Conservation (phyloP, 2,888 invertebrate species). For the Erebia palarica region DNA sequence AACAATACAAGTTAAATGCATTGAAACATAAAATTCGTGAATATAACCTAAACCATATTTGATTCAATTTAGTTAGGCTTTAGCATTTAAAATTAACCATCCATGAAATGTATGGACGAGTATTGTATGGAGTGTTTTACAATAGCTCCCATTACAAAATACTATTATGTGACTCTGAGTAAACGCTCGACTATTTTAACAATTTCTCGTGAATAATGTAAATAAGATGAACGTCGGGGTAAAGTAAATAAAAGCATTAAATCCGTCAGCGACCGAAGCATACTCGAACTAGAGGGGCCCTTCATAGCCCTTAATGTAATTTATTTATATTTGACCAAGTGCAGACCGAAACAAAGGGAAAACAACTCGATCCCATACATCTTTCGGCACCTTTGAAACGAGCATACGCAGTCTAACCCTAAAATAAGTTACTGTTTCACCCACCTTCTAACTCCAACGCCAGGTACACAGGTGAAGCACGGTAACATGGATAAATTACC, state of each 20-base stretch:
- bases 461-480: constrained; percentile 77
- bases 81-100: too few relatives aligned
- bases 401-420: constrained; percentile 20
- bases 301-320: constrained; percentile 53
- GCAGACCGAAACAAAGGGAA: constrained; percentile 36
- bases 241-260: constrained; percentile 44
- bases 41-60: not conserved
- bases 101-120: not conserved
- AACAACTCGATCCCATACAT: constrained; percentile 25
- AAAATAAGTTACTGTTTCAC: constrained; percentile 55
- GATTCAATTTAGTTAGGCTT: not conserved
- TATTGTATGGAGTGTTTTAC: not conserved
- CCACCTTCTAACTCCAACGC: constrained; percentile 69
- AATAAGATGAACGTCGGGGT: constrained; percentile 29
- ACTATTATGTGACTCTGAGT: not conserved
- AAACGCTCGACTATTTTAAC: constrained; percentile 1
- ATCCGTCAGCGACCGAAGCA: constrained; percentile 43
- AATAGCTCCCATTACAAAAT: not conserved
- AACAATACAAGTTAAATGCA: too few relatives aligned
- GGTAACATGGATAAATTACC: constrained; percentile 76
- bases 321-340: constrained; percentile 56
- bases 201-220: constrained; percentile 31
- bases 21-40: not conserved
- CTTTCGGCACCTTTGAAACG: constrained; percentile 6
- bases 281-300: constrained; percentile 53